Conservation (phyloP, 2,888 invertebrate genomes). For the Lasioglossum lativentre region DNA sequence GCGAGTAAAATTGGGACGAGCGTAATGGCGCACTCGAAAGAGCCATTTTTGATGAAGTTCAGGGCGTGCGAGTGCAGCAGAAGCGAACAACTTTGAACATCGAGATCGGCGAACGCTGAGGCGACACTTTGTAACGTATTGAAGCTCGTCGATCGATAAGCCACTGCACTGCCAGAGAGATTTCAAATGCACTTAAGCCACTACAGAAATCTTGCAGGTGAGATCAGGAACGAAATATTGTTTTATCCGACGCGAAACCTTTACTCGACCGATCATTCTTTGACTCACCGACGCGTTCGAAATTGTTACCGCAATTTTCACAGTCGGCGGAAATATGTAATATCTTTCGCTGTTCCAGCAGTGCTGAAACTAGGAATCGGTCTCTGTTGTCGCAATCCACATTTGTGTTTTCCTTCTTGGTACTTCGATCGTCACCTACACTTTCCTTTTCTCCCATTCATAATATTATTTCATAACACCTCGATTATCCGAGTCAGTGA, state of each 20-base stretch:
- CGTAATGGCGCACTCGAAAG: background rate
- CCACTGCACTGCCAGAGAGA: slow-evolving; percentile 17
- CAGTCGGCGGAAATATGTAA: slow-evolving; percentile 19
- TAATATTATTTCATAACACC: background rate
- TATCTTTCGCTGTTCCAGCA: slow-evolving; percentile 25
- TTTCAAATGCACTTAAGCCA: slow-evolving; percentile 37
- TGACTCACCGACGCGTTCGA: slow-evolving; percentile 15
- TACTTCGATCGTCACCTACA: background rate
- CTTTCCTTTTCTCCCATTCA: background rate
- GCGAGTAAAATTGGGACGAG: background rate
- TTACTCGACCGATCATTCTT: slow-evolving; percentile 1
- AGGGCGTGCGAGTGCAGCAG: slow-evolving; percentile 25
- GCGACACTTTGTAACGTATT: slow-evolving; percentile 37
- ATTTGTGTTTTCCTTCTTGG: background rate
- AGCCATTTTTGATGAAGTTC: slow-evolving; percentile 39
- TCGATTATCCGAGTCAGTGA: too few relatives aligned
- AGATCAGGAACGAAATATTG: slow-evolving; percentile 39
- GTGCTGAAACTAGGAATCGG: slow-evolving; percentile 13
- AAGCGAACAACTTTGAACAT: slow-evolving; percentile 35
- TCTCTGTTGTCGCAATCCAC: background rate
- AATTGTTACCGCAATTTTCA: slow-evolving; percentile 37
- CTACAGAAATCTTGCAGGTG: slow-evolving; percentile 30
- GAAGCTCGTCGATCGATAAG: slow-evolving; percentile 28
- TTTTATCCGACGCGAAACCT: slow-evolving; percentile 35
- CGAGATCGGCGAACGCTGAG: slow-evolving; percentile 16